These are phyloP conservation scores for Intellagama lesueurii DNA, from an alignment of 2,797 vertebrate genomes.

Conservation along the genomic window DNA sequence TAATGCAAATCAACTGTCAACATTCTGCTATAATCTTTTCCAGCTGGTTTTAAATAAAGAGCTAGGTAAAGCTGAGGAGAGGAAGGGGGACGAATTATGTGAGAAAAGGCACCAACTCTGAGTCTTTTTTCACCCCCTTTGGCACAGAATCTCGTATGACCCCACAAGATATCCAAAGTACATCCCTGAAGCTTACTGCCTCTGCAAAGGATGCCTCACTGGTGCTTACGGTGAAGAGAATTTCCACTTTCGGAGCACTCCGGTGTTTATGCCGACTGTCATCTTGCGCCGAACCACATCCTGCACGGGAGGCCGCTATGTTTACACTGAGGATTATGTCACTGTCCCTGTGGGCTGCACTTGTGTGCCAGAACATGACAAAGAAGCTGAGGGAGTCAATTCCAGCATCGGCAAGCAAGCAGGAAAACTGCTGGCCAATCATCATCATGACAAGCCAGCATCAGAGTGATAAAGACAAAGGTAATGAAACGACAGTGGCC, in stretches of 20 bases:
- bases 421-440: constrained; percentile 71
- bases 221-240: constrained; percentile 84
- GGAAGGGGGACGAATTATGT: background rate
- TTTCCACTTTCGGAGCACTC: constrained; percentile 85
- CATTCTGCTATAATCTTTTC: background rate
- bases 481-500: fast-evolving
- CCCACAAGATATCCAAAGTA: constrained; percentile 87
- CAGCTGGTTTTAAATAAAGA: background rate
- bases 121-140: constrained; percentile 32
- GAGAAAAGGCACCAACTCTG: background rate
- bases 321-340: constrained; percentile 89
- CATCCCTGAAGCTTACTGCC: constrained; percentile 93
- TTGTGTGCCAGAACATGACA: constrained; percentile 83
- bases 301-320: constrained; percentile 85
- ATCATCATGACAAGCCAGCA: constrained; percentile 68
- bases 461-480: constrained; percentile 60
- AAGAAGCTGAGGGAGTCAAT: constrained; percentile 66
- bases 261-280: constrained; percentile 88
- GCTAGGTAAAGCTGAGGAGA: background rate
- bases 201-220: constrained; percentile 91
- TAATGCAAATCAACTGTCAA: constrained; percentile 4
- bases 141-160: constrained; percentile 87
- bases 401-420: constrained; percentile 78
- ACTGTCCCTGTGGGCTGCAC: constrained; percentile 93
- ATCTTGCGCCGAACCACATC: constrained; percentile 85